Conservation (phyloP, 2,113 vertebrate genomes). For the Prochilodus magdalenae region DNA sequence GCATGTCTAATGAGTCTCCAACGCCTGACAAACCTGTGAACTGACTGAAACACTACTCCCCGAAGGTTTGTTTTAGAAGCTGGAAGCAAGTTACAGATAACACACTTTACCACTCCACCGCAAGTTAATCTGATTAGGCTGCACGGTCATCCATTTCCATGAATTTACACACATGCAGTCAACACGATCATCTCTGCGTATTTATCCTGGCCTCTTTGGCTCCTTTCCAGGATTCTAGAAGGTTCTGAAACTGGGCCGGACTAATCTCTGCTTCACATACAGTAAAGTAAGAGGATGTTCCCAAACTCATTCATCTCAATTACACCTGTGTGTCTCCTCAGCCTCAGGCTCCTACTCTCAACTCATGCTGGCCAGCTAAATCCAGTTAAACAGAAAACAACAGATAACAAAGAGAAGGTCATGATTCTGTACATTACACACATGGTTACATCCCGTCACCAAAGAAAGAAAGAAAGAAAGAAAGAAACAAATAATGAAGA, state of each 20-base stretch:
- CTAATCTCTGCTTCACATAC: slow-evolving; percentile 41
- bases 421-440: too few relatives aligned
- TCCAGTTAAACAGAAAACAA: too few relatives aligned
- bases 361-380: too few relatives aligned
- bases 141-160: not conserved
- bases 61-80: not conserved
- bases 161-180: not conserved
- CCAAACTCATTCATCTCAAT: slow-evolving; percentile 54
- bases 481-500: too few relatives aligned
- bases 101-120: not conserved
- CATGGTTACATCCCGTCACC: too few relatives aligned
- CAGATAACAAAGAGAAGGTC: too few relatives aligned
- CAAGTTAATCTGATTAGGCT: not conserved
- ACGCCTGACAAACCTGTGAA: not conserved
- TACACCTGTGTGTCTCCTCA: not conserved
- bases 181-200: not conserved
- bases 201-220: not conserved
- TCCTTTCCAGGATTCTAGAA: not conserved
- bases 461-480: too few relatives aligned
- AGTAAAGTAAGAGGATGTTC: slow-evolving; percentile 59
- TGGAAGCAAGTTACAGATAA: not conserved
- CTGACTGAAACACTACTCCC: not conserved
- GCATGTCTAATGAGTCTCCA: too few relatives aligned
- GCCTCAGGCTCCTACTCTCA: too few relatives aligned
- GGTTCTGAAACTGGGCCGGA: not conserved